Percentiles rank a stretch among this genome's conserved stretches.
Conservation (phyloP, 2,113 vertebrate genomes). For the Romanogobio albipinnatus region DNA sequence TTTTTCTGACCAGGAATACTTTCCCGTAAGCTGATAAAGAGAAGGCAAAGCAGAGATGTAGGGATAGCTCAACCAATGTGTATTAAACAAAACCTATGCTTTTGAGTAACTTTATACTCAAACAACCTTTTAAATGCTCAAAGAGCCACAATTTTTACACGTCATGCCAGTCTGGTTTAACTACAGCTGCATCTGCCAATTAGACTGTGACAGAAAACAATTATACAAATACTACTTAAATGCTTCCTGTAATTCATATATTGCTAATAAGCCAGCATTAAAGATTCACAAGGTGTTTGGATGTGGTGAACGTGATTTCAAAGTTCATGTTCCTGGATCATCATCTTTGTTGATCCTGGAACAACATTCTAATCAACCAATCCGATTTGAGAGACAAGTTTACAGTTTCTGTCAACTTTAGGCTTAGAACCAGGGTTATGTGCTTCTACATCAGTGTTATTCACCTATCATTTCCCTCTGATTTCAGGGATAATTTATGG, state of each 20-base stretch:
- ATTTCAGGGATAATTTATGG: too few relatives aligned
- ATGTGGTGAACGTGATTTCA: too few relatives aligned
- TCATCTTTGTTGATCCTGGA: too few relatives aligned
- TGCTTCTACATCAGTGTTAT: too few relatives aligned
- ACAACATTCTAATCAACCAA: too few relatives aligned
- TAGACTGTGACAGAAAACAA: background rate
- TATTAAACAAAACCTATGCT: background rate
- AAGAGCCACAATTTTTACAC: background rate
- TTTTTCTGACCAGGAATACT: constrained; percentile 91
- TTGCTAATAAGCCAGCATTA: background rate
- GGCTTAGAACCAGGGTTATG: too few relatives aligned
- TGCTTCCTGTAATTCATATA: background rate
- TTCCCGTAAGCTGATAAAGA: constrained; percentile 86
- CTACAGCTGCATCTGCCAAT: background rate
- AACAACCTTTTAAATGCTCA: background rate
- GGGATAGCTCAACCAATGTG: background rate
- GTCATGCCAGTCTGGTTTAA: background rate
- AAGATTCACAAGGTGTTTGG: background rate
- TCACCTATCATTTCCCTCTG: too few relatives aligned
- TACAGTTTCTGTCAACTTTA: too few relatives aligned
- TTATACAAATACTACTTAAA: background rate
- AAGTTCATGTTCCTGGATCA: too few relatives aligned
- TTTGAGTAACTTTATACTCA: background rate
- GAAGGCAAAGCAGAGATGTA: background rate
- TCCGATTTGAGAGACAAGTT: too few relatives aligned